A percentile compares a stretch with the other conserved stretches of the same genome.
These are phyloP conservation scores for Arbacia lixula DNA, from an alignment of 53 echinoderm and acorn worm species.

Conservation along the genomic window DNA sequence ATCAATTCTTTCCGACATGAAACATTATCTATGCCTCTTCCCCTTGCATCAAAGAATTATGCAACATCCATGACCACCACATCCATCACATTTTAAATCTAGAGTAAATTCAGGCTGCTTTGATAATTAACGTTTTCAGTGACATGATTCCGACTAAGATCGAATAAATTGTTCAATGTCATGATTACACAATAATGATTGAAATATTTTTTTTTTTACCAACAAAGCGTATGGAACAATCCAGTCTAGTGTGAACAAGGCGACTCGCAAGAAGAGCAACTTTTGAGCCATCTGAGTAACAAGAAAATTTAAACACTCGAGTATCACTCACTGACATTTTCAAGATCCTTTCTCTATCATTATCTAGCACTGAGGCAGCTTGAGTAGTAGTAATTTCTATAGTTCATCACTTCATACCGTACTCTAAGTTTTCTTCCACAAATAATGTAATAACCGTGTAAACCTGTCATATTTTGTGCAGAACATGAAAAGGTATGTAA, in stretches of 20 bases:
- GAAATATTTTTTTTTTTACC: background rate
- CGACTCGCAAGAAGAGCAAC: background rate
- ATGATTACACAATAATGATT: constrained; percentile 17
- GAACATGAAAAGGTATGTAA: background rate
- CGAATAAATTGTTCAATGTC: constrained; percentile 8
- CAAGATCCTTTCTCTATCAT: background rate
- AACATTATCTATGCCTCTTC: constrained; percentile 15
- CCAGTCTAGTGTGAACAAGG: background rate
- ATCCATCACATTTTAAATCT: constrained; percentile 9
- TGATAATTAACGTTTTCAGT: background rate
- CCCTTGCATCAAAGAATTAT: constrained; percentile 1
- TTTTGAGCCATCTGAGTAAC: constrained; percentile 5
- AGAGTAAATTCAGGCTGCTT: constrained; percentile 12
- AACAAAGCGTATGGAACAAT: constrained; percentile 17
- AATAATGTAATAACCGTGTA: background rate
- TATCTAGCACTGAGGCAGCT: constrained; percentile 40
- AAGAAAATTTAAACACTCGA: background rate
- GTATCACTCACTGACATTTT: constrained; percentile 20
- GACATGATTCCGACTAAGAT: constrained; percentile 17
- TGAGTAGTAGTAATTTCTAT: constrained; percentile 10
- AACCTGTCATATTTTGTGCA: background rate
- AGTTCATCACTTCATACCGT: background rate
- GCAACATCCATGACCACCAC: constrained; percentile 33
- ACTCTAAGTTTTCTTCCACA: constrained; percentile 2
- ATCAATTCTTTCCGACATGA: constrained; percentile 27